Base-by-base conservation (phyloP, 2,888 invertebrate species). In the Caenorhabditis sulstoni region DNA sequence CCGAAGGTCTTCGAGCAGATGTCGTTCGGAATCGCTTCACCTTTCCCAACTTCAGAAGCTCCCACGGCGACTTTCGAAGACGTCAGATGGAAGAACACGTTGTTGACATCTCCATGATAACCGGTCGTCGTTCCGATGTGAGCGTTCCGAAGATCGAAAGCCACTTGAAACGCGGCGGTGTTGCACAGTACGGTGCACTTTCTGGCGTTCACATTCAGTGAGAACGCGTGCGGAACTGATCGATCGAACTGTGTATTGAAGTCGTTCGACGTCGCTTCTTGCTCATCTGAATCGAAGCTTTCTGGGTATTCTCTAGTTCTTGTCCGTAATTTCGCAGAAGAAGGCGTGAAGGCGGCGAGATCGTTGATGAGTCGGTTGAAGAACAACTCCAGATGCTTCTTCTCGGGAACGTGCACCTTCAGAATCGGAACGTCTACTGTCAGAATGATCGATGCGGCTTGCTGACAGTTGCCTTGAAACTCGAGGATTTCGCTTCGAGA, bases 61-160 rank as follows among this genome's bases (percentile, higher is more conserved):
- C 81, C 83, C 9, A 88, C 79, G 11, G 87, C 86, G 3, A 88
- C 88, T 39, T 85, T 88, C 66, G 90, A 89, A 22, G 90, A 86
- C 8, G 91, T 88, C 53, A 91, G 78, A 85, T 90, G 91, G 70
- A 91, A 82, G 81, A 90, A 91, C 57, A 89, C 88, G 11, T 91
- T 87, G 75, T 91, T 89, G 16, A 89, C 89, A 79, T 91, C 91
- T 14, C 90, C 91, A 52, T 89, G 89, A 79, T 90, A 90, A 22
- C 89, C 88, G 39, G 88, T 84, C 3, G 90, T 91, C 35, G 90
- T 84, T 79, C 91, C 91, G 55, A 91, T 39, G 41, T 88, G 82
- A 0, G 74, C 73, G 4, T 74, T 66, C 2, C 70, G 59, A 45
- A 88, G 49, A 35, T 87, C 71, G 14, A 78, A 47, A 11, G 66